These are phyloP conservation scores for Neotragus moschatus DNA, from an alignment of 2,113 vertebrate genomes.

Conservation along the genomic window DNA sequence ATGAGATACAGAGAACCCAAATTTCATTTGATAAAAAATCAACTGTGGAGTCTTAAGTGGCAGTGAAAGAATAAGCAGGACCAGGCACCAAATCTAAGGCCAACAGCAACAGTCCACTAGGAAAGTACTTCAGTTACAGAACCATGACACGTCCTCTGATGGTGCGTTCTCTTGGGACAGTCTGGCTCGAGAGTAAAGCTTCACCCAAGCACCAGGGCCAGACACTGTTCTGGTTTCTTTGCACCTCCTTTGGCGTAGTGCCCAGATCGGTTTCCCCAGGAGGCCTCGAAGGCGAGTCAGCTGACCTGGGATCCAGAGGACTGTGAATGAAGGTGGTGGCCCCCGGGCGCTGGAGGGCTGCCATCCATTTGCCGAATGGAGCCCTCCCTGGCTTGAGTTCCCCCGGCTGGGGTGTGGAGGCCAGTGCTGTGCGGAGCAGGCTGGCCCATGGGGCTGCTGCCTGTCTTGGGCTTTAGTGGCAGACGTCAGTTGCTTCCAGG, in stretches of 20 bases:
- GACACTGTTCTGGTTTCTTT: background rate
- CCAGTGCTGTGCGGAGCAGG: background rate
- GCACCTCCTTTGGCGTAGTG: background rate
- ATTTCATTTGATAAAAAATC: slow-evolving; percentile 60
- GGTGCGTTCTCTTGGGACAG: background rate
- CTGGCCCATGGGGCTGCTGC: background rate
- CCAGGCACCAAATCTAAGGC: slow-evolving; percentile 47
- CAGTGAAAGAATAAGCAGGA: slow-evolving; percentile 37
- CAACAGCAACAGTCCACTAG: background rate
- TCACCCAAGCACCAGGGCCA: background rate
- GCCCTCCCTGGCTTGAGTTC: background rate
- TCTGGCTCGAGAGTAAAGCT: background rate
- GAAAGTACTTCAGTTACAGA: background rate
- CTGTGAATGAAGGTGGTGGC: background rate
- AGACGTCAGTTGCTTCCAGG: background rate
- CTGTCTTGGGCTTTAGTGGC: background rate
- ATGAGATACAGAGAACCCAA: slow-evolving; percentile 69
- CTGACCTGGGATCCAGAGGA: background rate
- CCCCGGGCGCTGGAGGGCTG: background rate
- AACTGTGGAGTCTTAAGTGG: slow-evolving; percentile 38
- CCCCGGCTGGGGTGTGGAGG: background rate
- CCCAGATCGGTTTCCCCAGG: background rate
- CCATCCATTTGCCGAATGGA: background rate
- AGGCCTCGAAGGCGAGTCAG: background rate
- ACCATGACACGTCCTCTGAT: background rate